A percentile compares a stretch with the other conserved stretches of the same genome.
Conservation (phyloP, 2,888 invertebrate genomes). For the Caenorhabditis auriculariae region DNA sequence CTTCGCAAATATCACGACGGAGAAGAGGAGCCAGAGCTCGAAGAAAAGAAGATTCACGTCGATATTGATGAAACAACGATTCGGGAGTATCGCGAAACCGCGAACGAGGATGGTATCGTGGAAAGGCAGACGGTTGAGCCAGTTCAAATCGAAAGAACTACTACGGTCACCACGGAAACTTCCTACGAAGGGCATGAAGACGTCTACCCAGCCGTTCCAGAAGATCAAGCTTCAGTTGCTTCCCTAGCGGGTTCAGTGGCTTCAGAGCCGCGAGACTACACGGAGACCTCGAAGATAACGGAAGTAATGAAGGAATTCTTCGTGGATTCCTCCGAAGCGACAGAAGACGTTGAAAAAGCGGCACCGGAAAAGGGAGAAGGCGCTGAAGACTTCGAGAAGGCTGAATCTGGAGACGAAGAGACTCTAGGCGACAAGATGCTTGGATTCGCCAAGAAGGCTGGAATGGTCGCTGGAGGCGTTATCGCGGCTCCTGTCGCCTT, state of each 20-base stretch:
- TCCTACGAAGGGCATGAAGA: too few species aligned
- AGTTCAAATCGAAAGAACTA: background rate
- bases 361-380: too few species aligned
- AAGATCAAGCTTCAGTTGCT: too few species aligned
- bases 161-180: background rate
- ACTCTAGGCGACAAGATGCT: slow-evolving; percentile 18
- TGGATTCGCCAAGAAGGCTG: slow-evolving; percentile 38
- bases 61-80: background rate
- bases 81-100: slow-evolving; percentile 2
- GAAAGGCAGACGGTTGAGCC: background rate
- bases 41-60: slow-evolving; percentile 2
- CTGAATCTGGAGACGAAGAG: slow-evolving; percentile 14
- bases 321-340: too few species aligned
- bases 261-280: too few species aligned
- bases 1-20: slow-evolving; percentile 13
- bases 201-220: too few species aligned
- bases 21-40: slow-evolving; percentile 7
- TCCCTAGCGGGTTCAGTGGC: too few species aligned
- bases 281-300: too few species aligned
- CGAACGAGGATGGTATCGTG: slow-evolving; percentile 14
- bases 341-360: too few species aligned
- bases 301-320: too few species aligned
- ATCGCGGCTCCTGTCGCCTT: slow-evolving; percentile 43
- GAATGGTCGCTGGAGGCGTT: slow-evolving; percentile 45
- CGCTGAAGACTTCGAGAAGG: too few species aligned